A percentile compares a stretch with the other conserved stretches of the same genome.
These are phyloP conservation scores for Oncorhynchus kisutch DNA, from an alignment of 2,113 vertebrate genomes.

Conservation along the genomic window DNA sequence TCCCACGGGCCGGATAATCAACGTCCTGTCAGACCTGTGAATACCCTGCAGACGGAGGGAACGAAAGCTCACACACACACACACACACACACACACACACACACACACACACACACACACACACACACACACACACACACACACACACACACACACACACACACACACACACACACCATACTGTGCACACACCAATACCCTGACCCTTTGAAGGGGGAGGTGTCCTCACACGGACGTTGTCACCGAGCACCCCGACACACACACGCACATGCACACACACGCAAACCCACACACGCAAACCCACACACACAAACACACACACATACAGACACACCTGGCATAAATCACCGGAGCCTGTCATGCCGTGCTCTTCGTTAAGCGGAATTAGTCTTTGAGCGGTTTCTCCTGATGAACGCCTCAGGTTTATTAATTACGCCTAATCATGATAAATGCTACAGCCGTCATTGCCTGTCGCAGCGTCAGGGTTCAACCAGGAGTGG, in stretches of 20 bases:
- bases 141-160: too few relatives aligned
- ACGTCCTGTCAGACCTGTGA: constrained; percentile 94
- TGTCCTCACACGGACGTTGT: constrained; percentile 23
- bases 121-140: too few relatives aligned
- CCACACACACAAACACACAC: constrained; percentile 4
- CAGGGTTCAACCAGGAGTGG: constrained; percentile 32
- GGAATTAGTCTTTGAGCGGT: constrained; percentile 40
- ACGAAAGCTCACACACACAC: constrained; percentile 36
- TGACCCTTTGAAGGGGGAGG: neutral
- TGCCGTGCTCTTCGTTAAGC: constrained; percentile 66
- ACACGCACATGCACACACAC: constrained; percentile 17
- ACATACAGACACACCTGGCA: constrained; percentile 57
- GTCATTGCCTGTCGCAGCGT: constrained; percentile 27
- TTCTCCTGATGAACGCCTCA: constrained; percentile 49
- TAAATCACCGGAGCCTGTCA: constrained; percentile 74
- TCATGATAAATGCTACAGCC: constrained; percentile 53
- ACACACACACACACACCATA: too few relatives aligned
- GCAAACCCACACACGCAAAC: too few relatives aligned
- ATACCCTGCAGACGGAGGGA: constrained; percentile 84
- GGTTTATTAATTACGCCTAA: constrained; percentile 61
- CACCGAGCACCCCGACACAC: constrained; percentile 6
- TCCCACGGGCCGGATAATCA: constrained; percentile 95
- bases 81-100: too few relatives aligned
- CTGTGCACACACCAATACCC: neutral
- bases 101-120: too few relatives aligned